Evolutionary conservation across 2,113 vertebrate species (phyloP), one percentile per base, ranked within the genome.

Genomic region (Eulacestoma nigropectus): DNA sequence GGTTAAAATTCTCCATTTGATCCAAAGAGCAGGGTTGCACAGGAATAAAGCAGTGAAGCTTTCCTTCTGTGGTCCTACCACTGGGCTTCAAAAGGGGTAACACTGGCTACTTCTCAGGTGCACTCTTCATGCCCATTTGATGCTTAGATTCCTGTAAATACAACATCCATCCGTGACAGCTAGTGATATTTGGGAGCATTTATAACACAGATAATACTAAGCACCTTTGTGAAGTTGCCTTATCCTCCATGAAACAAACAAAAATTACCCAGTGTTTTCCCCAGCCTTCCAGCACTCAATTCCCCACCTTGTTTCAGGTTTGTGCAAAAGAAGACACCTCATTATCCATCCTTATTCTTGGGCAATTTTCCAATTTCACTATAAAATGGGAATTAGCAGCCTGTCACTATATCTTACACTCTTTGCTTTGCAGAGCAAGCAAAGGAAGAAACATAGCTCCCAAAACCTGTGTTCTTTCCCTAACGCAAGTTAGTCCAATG

Each of bases 101-200:
- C 0, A 0, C 26, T 23, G 27, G 21, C 13, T 56, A 1, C 37
- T 72, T 53, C 50, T 77, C 55, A 35, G 37, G 10, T 0, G 0
- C 10, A 9, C 33, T 70, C 39, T 64, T 39, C 22, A 4, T 25
- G 25, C 19, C 19, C n/a, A 35, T 53, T 64, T 62, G 16, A 73
- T 80, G 44, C 50, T 79, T n/a, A 64, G 49, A 56, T 25, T 53
- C 35, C 55, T 73, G 62, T 21, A 68, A 86, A 82, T 11, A 33
- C 14, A 70, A 35, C 7, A 32, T 27, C 33, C 9, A 25, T 30
- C 41, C 41, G 6, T 79, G 53, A 56, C 25, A 63, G 17, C 46
- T 49, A 44, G 7, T 82, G 52, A 6, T 22, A 29, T 5, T 42
- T 76, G 41, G 39, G 59, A 50, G 35, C 39, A 42, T 55, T 76